A percentile compares a stretch with the other conserved stretches of the same genome.
Evolutionary conservation across 2,797 vertebrate genomes (phyloP).

Genomic region (Hoplostethus atlanticus): DNA sequence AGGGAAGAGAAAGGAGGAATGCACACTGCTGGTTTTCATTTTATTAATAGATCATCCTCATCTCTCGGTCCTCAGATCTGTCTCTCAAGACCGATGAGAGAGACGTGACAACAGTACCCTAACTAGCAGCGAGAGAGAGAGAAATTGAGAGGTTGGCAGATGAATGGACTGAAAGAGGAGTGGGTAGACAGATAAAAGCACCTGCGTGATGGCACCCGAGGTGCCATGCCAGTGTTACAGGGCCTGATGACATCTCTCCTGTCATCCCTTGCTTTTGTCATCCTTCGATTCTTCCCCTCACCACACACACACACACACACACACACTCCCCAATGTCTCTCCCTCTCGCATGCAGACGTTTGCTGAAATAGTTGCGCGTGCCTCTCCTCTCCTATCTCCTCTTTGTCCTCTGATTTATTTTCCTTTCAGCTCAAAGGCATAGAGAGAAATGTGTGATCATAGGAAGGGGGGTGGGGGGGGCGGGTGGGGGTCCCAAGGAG

Average conservation of each 20-base stretch:
- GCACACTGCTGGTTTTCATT: not conserved
- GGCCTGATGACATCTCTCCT: conserved; percentile 40
- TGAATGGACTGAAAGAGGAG: not conserved
- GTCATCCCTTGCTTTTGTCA: conserved; percentile 18
- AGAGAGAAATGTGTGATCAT: conserved; percentile 58
- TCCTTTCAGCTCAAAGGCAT: conserved; percentile 45
- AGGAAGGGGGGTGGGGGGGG: conserved; percentile 15
- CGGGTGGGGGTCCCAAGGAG: conserved; percentile 49
- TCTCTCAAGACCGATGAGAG: not conserved
- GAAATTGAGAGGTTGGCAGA: not conserved
- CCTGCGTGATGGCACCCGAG: conserved; percentile 31
- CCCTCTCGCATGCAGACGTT: conserved; percentile 34
- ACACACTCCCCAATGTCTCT: conserved; percentile 16
- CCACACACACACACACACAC: not conserved
- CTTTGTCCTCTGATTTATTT: conserved; percentile 69
- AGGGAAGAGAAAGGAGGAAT: not conserved
- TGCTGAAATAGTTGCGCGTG: conserved; percentile 57
- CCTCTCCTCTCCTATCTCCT: conserved; percentile 48
- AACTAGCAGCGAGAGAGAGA: not conserved
- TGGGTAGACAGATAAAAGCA: conserved; percentile 27
- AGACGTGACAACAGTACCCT: not conserved
- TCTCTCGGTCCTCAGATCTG: conserved; percentile 3
- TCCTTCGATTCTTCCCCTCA: conserved; percentile 29
- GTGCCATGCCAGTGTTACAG: conserved; percentile 16
- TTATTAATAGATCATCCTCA: not conserved